Evolutionary conservation across 1,140 invertebrate genomes (phyloP).

Genomic region (Octopus sinensis): DNA sequence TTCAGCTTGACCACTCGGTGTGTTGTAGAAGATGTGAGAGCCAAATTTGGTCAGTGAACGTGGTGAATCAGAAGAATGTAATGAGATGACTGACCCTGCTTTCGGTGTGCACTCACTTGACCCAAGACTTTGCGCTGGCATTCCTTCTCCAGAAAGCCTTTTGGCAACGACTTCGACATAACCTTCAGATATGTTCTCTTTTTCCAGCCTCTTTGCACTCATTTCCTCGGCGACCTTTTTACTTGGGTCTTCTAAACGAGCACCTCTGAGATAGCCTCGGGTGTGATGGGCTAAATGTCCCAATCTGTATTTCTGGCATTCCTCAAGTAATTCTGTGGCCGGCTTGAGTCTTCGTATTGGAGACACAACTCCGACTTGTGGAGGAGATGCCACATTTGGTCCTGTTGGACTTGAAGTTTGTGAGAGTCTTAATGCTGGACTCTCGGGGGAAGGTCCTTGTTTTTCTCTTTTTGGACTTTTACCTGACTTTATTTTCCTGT

Average conservation of each 20-base stretch:
- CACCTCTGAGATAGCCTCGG: slow-evolving; percentile 44
- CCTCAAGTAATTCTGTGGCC: slow-evolving; percentile 48
- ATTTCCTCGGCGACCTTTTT: slow-evolving; percentile 13
- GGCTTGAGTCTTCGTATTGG: slow-evolving; percentile 38
- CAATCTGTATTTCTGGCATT: slow-evolving; percentile 47
- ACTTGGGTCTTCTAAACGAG: slow-evolving; percentile 24
- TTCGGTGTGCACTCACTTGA: slow-evolving; percentile 28
- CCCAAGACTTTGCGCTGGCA: slow-evolving; percentile 31
- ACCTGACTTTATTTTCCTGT: background rate
- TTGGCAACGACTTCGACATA: slow-evolving; percentile 46
- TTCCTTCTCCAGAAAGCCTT: slow-evolving; percentile 45
- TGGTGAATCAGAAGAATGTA: slow-evolving; percentile 37
- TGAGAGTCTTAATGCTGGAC: slow-evolving; percentile 26
- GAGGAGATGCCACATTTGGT: slow-evolving; percentile 21
- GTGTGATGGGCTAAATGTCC: slow-evolving; percentile 45
- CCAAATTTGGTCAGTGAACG: slow-evolving; percentile 44
- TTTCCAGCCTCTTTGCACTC: slow-evolving; percentile 32
- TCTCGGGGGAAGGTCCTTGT: background rate
- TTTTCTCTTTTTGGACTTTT: slow-evolving; percentile 12
- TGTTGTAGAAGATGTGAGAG: slow-evolving; percentile 32
- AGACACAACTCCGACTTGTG: slow-evolving; percentile 8
- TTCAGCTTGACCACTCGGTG: background rate
- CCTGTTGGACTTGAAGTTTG: slow-evolving; percentile 34
- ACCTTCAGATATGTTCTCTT: slow-evolving; percentile 44
- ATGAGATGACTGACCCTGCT: slow-evolving; percentile 19